Evolutionary conservation across 2,888 invertebrate genomes (phyloP), one percentile per base, ranked within the genome.

Genomic region (Gonocerus acuteangulatus): DNA sequence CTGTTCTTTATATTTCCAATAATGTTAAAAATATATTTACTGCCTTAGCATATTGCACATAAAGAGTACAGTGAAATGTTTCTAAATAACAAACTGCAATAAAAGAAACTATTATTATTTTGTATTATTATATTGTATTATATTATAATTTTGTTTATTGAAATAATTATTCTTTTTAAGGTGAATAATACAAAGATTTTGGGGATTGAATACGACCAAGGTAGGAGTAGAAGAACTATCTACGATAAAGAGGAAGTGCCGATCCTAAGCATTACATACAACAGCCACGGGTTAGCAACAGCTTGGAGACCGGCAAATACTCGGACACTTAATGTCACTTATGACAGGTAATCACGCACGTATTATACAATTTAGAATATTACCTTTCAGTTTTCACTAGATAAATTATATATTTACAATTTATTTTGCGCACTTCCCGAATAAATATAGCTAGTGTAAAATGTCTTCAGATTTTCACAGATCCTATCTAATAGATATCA

Each of bases 181-280:
- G 91, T 95, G 3, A 96, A 96, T 73, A 87, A 89, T 66, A 86
- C 89, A 3, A 83, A 91, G 69, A 85, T 94, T 0, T 78, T 96
- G 34, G 91, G 92, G 15, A 86, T 95, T 52, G 93, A 95, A 74
- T 95, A 93, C 71, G 93, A 96, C 72, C 90, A 94, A 72, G 88
- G 88, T 65, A 87, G 87, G 45, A 89, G 91, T 68, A 85, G 86
- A 39, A 94, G 95, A 75, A 90, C 89, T 0, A 89, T 95, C 73
- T 91, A 89, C 71, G 86, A 89, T 65, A 82, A 87, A 65, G 69
- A 70, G n/a, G 69, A 68, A 60, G 85, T 85, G 63, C 86, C 92
- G 13, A 78, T 96, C 27, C 79, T 96, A 63, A 87, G 88, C 0
- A 87, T 94, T 51, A 84, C 86, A 15, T 95, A 92, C 72, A 93